Evolutionary conservation across 2,113 vertebrate genomes (phyloP).

Genomic region (Octodon degus): DNA sequence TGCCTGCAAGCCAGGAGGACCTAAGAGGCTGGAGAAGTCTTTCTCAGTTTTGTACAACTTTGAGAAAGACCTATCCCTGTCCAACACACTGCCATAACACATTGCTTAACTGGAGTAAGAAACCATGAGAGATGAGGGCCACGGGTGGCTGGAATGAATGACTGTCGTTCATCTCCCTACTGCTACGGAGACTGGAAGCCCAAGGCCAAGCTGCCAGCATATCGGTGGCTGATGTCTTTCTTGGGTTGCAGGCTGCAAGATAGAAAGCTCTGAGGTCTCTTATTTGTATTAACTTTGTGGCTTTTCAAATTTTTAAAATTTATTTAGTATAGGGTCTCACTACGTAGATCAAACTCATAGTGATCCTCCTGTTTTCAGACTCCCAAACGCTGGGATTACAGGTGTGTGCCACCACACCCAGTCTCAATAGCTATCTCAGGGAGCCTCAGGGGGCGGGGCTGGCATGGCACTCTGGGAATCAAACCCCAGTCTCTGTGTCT

Average conservation of each 20-base stretch:
- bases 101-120: background rate
- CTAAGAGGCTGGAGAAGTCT: background rate
- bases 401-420: too few species aligned
- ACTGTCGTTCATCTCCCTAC: background rate
- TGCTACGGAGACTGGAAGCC: background rate
- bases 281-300: background rate
- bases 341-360: too few species aligned
- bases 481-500: too few species aligned
- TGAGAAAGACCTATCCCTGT: accelerated
- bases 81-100: background rate
- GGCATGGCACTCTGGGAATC: too few species aligned
- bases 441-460: too few species aligned
- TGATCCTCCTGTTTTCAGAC: too few species aligned
- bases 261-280: too few species aligned
- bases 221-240: background rate
- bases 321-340: too few species aligned
- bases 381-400: too few species aligned
- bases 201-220: background rate
- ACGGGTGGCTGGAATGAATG: background rate
- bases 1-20: background rate
- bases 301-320: too few species aligned
- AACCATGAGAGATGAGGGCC: background rate
- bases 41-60: background rate
- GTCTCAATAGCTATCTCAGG: too few species aligned
- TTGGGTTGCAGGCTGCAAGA: background rate